Base-by-base conservation (phyloP, 2,797 vertebrate genomes). In the Spea hammondii region DNA sequence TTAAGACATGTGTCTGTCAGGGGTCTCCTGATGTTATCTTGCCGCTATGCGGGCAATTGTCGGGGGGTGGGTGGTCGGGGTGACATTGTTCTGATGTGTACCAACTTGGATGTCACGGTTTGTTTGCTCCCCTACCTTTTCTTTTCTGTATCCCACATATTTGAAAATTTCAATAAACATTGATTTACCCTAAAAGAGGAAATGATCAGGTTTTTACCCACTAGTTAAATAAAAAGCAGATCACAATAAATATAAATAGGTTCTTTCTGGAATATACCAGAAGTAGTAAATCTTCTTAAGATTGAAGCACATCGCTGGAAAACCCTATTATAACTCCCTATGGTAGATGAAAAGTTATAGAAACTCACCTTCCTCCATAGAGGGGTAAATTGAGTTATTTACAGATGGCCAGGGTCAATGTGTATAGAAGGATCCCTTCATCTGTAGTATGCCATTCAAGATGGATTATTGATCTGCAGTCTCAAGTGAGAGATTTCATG, bases 361-460 rank as follows among this genome's bases (percentile, higher is more conserved):
- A 14, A 62, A 62, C 12, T 5, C n/a, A 12, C 14, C n/a, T 62
- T 9, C 59, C 59, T 62, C 59, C 59, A 14, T 4, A 62, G 14
- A 62, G 59, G 59, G 59, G 59, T 17, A 62, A 62, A 62, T 62
- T 62, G 59, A 62, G 59, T 62, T 62, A 62, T 62, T 62, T 62
- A 62, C 13, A 62, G 59, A 62, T 62, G 59, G 32, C 59, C 59
- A 62, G 59, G 50, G 59, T 62, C 59, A 62, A 14, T 32, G 3
- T 14, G 14, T 6, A 62, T 17, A 14, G 1, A n/a, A 62, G 9
- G 4, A 62, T 12, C 14, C n/a, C n/a, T 62, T 62, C 14, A 17
- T 62, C n/a, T 62, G 32, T 14, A 62, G 14, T 62, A 62, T 62
- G 32, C 14, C 59, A 62, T 14, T 62, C n/a, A 6, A 62, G 59